phyloP scores from a whole-genome alignment of 2,113 vertebrate genomes.

The Seriola aureovittata region DNA sequence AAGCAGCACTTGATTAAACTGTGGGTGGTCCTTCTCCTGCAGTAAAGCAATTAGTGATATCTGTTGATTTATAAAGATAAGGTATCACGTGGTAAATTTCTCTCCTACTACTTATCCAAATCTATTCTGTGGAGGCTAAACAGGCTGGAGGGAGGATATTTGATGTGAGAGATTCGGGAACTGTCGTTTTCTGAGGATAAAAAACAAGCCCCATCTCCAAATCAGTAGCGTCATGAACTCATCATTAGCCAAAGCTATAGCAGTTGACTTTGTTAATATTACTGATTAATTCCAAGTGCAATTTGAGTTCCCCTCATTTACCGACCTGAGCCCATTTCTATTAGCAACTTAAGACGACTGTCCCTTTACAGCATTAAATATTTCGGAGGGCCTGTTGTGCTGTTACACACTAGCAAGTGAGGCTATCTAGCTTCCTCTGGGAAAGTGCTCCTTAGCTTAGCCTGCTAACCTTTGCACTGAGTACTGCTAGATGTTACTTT shows the following conservation, averaged over 20 bases:
- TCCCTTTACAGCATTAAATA: no score
- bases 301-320: neutral
- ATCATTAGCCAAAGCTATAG: neutral
- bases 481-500: no score
- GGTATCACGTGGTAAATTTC: conserved; percentile 21
- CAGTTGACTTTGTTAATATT: no score
- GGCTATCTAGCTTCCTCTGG: no score
- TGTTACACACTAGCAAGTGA: no score
- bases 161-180: no score
- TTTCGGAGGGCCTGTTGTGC: no score
- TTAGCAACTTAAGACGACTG: no score
- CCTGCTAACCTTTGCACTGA: no score
- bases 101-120: neutral
- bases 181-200: neutral
- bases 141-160: neutral
- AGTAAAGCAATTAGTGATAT: conserved; percentile 49
- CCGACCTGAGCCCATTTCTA: no score
- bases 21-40: conserved; percentile 47
- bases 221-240: neutral
- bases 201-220: no score
- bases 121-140: neutral
- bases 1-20: conserved; percentile 60
- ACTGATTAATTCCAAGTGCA: neutral
- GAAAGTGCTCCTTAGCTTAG: no score
- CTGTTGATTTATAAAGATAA: conserved; percentile 52